Evolutionary conservation across 2,113 vertebrate genomes (phyloP).

Genomic region (Isurus oxyrinchus): DNA sequence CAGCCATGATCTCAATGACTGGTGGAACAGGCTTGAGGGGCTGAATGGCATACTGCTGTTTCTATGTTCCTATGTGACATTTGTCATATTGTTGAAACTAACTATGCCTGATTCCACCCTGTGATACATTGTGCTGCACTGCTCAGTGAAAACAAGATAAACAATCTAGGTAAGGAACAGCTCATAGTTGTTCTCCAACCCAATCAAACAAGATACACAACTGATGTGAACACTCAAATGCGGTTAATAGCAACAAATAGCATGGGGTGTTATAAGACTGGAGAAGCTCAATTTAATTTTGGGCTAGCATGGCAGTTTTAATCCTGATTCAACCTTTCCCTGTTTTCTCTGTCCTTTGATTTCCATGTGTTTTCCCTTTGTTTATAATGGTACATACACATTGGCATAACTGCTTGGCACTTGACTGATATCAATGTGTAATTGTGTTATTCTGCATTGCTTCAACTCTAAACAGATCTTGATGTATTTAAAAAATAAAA

Average conservation of each 20-base stretch:
- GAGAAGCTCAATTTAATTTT: not conserved
- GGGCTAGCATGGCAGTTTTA: not conserved
- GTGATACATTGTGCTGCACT: not conserved
- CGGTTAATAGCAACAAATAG: not conserved
- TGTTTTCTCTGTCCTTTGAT: not conserved
- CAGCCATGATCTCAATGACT: not conserved
- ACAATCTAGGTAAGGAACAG: not conserved
- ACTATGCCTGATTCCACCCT: not conserved
- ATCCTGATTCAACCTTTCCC: not conserved
- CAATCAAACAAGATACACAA: not conserved
- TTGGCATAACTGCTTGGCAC: too few species aligned
- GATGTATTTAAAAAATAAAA: not conserved
- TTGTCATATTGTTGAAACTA: not conserved
- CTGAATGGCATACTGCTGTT: not conserved
- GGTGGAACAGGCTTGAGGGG: not conserved
- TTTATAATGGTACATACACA: not conserved
- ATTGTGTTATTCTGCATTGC: not conserved
- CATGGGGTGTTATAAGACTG: not conserved
- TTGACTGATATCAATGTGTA: too few species aligned
- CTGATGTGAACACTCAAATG: not conserved
- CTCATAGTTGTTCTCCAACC: not conserved
- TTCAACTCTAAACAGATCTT: not conserved
- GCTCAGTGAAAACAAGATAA: not conserved
- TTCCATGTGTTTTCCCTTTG: not conserved
- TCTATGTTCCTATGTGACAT: not conserved